These are phyloP conservation scores for Drosophila aldrichi DNA, from an alignment of 2,888 invertebrate species.

Conservation along the genomic window DNA sequence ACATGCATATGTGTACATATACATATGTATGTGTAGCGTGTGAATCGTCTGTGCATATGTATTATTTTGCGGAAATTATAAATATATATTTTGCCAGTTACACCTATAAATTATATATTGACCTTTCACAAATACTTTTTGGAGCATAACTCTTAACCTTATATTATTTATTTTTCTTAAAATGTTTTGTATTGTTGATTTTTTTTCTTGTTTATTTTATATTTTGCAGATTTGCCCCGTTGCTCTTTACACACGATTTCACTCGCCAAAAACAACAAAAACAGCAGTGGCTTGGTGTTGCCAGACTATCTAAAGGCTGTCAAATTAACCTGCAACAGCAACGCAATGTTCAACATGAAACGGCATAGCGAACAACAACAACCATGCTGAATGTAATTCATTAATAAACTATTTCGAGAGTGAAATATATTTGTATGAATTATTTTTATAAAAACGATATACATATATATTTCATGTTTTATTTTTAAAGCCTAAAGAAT, in stretches of 20 bases:
- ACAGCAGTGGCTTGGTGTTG: constrained; percentile 49
- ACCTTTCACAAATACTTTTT: constrained; percentile 19
- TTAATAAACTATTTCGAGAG: constrained; percentile 19
- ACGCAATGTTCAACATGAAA: constrained; percentile 41
- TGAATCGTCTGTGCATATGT: background rate
- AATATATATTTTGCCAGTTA: constrained; percentile 33
- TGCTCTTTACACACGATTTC: constrained; percentile 66
- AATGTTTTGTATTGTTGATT: constrained; percentile 41
- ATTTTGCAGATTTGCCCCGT: constrained; percentile 52
- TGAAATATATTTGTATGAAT: background rate
- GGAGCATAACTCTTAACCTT: constrained; percentile 48
- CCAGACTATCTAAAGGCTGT: constrained; percentile 46
- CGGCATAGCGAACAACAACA: constrained; percentile 13
- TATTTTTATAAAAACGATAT: background rate
- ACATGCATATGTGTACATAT: too few relatives aligned
- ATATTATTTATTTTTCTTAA: constrained; percentile 38
- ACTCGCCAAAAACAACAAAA: constrained; percentile 48
- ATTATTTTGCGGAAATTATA: constrained; percentile 37
- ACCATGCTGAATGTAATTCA: constrained; percentile 10
- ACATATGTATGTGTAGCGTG: background rate
- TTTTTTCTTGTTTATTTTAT: constrained; percentile 50
- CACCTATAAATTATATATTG: constrained; percentile 21
- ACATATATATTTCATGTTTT: constrained; percentile 11
- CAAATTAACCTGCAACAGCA: constrained; percentile 51
- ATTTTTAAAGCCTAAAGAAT: constrained; percentile 25